phyloP scores from a whole-genome alignment of 1,140 invertebrate species.

The Zelostemma sp. region DNA sequence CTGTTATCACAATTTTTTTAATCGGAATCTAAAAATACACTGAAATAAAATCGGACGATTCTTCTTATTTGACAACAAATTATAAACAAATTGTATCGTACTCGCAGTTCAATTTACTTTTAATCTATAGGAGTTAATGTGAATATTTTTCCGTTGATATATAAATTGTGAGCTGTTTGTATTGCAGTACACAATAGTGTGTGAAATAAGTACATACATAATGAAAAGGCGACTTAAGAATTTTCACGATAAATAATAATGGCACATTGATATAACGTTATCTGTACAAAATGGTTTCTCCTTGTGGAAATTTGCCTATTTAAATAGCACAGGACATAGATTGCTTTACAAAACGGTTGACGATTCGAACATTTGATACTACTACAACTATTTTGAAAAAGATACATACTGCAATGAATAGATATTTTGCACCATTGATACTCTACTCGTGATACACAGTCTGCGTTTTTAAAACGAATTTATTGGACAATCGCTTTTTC shows the following conservation, averaged over 20 bases:
- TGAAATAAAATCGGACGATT: too few relatives aligned
- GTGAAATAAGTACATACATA: constrained; percentile 17
- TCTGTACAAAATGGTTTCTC: constrained; percentile 29
- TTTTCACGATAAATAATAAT: constrained; percentile 27
- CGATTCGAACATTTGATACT: constrained; percentile 4
- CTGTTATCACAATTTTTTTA: too few relatives aligned
- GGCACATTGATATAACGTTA: constrained; percentile 38
- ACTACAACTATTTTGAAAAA: neutral
- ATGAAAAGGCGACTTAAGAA: constrained; percentile 19
- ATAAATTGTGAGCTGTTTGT: constrained; percentile 33
- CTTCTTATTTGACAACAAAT: constrained; percentile 22
- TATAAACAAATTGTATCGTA: constrained; percentile 35
- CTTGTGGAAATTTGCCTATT: constrained; percentile 16
- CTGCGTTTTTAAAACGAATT: constrained; percentile 11
- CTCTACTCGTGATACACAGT: neutral
- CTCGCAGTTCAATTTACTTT: constrained; percentile 34
- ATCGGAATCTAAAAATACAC: too few relatives aligned
- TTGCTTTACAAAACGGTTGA: constrained; percentile 10
- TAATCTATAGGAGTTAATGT: constrained; percentile 18
- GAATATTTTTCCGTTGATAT: too few relatives aligned
- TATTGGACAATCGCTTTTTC: constrained; percentile 7
- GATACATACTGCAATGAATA: too few relatives aligned
- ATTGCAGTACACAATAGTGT: constrained; percentile 26
- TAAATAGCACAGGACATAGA: constrained; percentile 10
- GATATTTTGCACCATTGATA: too few relatives aligned